These are phyloP conservation scores for Hormiphora californensis DNA, from an alignment of 37 sponge, comb jelly and placozoan genomes.

Conservation along the genomic window DNA sequence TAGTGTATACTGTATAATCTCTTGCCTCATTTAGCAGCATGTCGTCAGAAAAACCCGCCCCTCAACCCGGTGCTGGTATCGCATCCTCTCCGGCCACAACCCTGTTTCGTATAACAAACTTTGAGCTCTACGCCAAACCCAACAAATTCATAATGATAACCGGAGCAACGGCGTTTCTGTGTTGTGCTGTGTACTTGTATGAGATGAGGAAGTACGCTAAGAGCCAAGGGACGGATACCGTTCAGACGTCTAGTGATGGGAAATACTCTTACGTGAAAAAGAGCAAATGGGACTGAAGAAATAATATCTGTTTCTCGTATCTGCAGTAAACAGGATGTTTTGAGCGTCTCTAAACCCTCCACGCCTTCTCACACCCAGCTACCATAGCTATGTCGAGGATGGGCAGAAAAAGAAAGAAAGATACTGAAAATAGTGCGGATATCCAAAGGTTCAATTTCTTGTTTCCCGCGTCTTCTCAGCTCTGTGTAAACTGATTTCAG, in stretches of 20 bases:
- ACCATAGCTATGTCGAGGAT: too few species aligned
- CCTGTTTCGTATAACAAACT: conserved; percentile 29
- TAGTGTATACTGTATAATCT: too few species aligned
- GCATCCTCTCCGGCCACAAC: conserved; percentile 16
- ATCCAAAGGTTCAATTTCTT: too few species aligned
- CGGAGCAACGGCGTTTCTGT: neutral
- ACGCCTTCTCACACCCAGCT: too few species aligned
- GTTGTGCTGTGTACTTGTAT: conserved; percentile 30
- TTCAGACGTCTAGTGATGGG: conserved; percentile 24
- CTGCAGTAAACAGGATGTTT: too few species aligned
- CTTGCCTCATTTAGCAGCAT: neutral
- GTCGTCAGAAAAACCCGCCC: too few species aligned
- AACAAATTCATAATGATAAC: conserved; percentile 41
- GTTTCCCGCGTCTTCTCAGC: too few species aligned
- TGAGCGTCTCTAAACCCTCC: too few species aligned
- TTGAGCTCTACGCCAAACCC: conserved; percentile 30
- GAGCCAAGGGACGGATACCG: neutral
- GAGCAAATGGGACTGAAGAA: conserved; percentile 17
- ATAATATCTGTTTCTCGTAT: too few species aligned
- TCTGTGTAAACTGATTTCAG: too few species aligned
- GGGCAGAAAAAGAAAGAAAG: too few species aligned
- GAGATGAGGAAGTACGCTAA: neutral
- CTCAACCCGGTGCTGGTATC: conserved; percentile 7
- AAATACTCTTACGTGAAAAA: conserved; percentile 1
- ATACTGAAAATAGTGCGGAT: too few species aligned